Conservation (phyloP, 2,113 vertebrate genomes). For the Xenus cinereus region DNA sequence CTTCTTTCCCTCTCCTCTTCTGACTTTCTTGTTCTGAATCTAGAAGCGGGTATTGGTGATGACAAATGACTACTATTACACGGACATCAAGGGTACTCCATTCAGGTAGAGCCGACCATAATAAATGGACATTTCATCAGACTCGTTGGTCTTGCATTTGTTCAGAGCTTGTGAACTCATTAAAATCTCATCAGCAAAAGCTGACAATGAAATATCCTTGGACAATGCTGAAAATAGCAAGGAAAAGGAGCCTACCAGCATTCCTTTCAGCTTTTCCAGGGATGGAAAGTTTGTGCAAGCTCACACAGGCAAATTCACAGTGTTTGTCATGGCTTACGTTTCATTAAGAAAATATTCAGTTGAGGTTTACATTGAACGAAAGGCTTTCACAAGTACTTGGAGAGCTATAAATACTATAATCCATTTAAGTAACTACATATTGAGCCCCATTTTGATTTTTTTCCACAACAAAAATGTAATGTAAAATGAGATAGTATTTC, state of each 20-base stretch:
- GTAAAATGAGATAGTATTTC: constrained; percentile 30
- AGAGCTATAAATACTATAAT: constrained; percentile 61
- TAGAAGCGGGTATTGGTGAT: constrained; percentile 97
- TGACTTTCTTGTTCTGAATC: constrained; percentile 70
- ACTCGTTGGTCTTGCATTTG: constrained; percentile 68
- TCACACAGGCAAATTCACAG: constrained; percentile 51
- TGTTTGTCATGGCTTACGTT: constrained; percentile 66
- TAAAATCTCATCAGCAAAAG: constrained; percentile 71
- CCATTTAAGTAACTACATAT: constrained; percentile 63
- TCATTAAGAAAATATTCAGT: constrained; percentile 66
- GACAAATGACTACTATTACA: constrained; percentile 99
- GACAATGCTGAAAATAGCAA: constrained; percentile 71
- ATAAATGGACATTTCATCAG: constrained; percentile 71
- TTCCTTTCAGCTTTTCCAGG: constrained; percentile 69
- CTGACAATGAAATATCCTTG: constrained; percentile 71
- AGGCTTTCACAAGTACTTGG: constrained; percentile 28
- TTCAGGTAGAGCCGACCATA: constrained; percentile 89
- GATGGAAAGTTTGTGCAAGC: constrained; percentile 71
- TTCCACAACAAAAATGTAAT: constrained; percentile 41
- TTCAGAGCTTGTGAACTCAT: constrained; percentile 65
- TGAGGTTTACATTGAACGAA: constrained; percentile 48
- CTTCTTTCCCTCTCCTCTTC: constrained; percentile 55
- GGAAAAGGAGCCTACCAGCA: constrained; percentile 61
- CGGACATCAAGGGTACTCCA: constrained; percentile 97
- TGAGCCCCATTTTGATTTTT: constrained; percentile 54